A percentile compares a stretch with the other conserved stretches of the same genome.
phyloP scores from a whole-genome alignment of 2,113 vertebrate genomes.

The Pangasianodon gigas region DNA sequence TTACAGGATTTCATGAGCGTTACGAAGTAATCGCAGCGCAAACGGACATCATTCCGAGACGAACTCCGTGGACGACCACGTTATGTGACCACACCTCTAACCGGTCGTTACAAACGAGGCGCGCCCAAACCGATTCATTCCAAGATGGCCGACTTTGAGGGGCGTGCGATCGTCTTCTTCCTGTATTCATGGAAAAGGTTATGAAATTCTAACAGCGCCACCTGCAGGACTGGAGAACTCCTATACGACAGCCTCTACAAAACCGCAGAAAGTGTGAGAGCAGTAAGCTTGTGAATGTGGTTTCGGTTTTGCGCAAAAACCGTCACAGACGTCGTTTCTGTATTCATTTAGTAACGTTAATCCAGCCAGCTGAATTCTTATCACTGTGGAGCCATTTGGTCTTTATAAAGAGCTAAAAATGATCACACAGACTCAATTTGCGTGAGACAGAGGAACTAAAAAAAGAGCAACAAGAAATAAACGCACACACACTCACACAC shows the following conservation, averaged over 20 bases:
- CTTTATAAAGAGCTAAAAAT: not conserved
- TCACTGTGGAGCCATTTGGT: not conserved
- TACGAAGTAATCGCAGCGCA: too few relatives aligned
- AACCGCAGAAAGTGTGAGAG: not conserved
- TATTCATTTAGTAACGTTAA: not conserved
- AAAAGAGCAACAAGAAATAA: too few relatives aligned
- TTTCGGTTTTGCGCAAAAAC: not conserved
- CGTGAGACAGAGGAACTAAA: not conserved
- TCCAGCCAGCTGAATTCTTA: not conserved
- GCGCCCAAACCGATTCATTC: not conserved
- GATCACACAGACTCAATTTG: not conserved
- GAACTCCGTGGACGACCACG: too few relatives aligned
- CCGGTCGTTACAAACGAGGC: too few relatives aligned
- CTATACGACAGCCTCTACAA: fast-evolving
- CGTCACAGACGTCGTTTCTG: not conserved
- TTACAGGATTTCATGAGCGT: too few relatives aligned
- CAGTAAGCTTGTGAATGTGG: not conserved
- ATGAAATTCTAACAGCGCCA: not conserved
- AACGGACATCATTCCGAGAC: not conserved
- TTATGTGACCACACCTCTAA: not conserved
- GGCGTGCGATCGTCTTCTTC: too few relatives aligned
- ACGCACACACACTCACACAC: not conserved
- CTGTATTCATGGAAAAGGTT: not conserved
- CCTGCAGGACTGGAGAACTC: not conserved
- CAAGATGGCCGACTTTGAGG: not conserved